Evolutionary conservation across 2,797 vertebrate genomes (phyloP), one percentile per base, ranked within the genome.

Genomic region (Taeniopygia guttata): DNA sequence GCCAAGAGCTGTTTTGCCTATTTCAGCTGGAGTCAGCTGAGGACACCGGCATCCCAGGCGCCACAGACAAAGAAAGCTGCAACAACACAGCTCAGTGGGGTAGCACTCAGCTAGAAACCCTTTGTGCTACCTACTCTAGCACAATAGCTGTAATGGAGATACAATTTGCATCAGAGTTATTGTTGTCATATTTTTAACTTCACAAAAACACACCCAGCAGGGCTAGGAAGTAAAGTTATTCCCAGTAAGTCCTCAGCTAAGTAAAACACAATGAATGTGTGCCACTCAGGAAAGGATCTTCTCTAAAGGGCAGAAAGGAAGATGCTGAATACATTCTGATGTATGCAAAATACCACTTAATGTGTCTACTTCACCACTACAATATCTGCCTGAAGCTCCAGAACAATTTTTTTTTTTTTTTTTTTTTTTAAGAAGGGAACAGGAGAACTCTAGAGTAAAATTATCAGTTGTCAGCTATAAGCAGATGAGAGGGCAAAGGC

Each of bases 21-120:
- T 88, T 91, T 51, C 79, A 67, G 79, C 74, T 46, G 82, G 86
- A 95, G 93, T 96, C 94, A 95, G 90, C 90, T 46, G 76, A 96
- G 94, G 94, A 96, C 83, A 87, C 38, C 4, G 4, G 62, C 64
- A 62, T 89, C 75, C 68, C 49, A 2, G 82, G 84, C n/a, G 11
- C 84, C 75, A 68, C 0, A 3, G 87, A 93, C 94, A 96, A 96
- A 96, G 69, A 54, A 40, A 94, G n/a, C 87, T 85, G 46, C 45
- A 43, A 36, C 80, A 89, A 80, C 87, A 68, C 52, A 32, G 59
- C 75, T 79, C 76, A 34, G 17, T 34, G 52, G 87, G 78, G 73
- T 49, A 42, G 62, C 54, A 77, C 76, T 69, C 58, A 3, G 55
- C 92, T 94, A 80, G 74, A 90, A 92, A 94, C 84, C 68, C 85